phyloP scores from a whole-genome alignment of 2,797 vertebrate species.

The Perodicticus potto region DNA sequence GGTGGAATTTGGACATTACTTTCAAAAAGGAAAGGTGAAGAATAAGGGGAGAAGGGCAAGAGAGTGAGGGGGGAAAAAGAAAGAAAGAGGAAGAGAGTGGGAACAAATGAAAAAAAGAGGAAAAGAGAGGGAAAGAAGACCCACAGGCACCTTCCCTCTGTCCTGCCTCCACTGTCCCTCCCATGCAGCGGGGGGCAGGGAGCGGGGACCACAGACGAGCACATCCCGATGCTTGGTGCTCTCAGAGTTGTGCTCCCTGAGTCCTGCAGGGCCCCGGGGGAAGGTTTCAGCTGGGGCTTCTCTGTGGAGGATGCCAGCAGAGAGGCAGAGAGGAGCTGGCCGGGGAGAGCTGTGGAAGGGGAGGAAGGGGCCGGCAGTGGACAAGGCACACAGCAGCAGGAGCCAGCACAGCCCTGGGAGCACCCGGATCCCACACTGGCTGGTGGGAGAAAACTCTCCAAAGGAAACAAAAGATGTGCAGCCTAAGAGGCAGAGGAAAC shows the following conservation, averaged over 20 bases:
- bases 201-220: background rate
- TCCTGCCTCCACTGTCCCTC: background rate
- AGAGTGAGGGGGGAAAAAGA: too few relatives aligned
- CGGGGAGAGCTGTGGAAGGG: background rate
- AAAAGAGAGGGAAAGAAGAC: background rate
- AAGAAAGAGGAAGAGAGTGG: too few relatives aligned
- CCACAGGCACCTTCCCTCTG: too few relatives aligned
- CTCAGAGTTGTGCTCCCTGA: too few relatives aligned
- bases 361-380: background rate
- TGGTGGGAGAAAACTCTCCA: background rate
- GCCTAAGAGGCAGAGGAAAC: background rate
- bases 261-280: too few relatives aligned
- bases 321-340: background rate
- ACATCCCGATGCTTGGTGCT: accelerated
- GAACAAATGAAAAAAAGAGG: background rate
- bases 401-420: background rate
- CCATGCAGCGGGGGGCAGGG: accelerated
- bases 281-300: background rate
- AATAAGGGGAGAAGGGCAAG: background rate
- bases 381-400: background rate
- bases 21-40: background rate
- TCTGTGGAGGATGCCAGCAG: background rate
- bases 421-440: accelerated
- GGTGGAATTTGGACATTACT: conserved; percentile 10
- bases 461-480: background rate